Conservation (phyloP, 2,113 vertebrate genomes). For the Rhea americana region DNA sequence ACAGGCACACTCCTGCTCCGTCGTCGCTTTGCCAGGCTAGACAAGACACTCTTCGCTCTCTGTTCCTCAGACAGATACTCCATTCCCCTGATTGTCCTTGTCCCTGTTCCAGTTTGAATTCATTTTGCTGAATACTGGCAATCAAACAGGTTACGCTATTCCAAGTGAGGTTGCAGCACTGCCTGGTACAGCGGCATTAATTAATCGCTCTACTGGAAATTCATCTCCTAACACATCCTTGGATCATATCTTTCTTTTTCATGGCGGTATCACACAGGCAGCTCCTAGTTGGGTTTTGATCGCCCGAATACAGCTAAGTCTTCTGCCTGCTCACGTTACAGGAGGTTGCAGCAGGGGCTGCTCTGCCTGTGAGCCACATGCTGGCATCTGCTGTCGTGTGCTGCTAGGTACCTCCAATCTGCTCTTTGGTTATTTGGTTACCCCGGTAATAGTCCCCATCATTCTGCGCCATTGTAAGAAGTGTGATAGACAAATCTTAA, state of each 20-base stretch:
- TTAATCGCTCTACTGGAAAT: slow-evolving; percentile 14
- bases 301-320: not conserved
- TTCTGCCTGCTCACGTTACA: not conserved
- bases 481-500: not conserved
- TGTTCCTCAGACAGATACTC: not conserved
- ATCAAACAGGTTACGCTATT: not conserved
- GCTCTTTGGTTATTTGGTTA: not conserved
- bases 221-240: not conserved
- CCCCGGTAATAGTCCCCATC: not conserved
- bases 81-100: not conserved
- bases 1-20: not conserved
- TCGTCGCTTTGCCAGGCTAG: not conserved
- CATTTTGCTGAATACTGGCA: not conserved
- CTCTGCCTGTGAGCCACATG: not conserved
- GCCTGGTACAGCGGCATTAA: not conserved
- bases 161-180: not conserved
- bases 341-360: not conserved
- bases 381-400: not conserved
- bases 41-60: not conserved
- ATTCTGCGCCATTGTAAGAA: not conserved
- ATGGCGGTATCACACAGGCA: not conserved
- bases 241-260: not conserved
- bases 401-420: not conserved
- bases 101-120: not conserved
- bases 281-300: not conserved